These are phyloP conservation scores for Pseudomyrmex pallidus DNA, from an alignment of 1,140 invertebrate genomes.

Conservation along the genomic window DNA sequence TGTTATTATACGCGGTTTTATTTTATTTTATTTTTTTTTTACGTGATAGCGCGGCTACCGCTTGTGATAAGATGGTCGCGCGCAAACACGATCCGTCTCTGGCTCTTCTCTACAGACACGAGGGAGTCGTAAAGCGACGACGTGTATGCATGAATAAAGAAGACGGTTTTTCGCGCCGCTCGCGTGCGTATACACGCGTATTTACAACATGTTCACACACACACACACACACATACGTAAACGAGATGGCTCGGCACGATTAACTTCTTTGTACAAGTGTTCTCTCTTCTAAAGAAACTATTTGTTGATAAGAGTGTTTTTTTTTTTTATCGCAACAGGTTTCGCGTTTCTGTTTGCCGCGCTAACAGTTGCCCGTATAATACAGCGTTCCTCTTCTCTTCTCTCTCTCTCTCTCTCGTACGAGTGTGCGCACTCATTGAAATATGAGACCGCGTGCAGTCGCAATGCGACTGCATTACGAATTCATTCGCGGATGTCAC, in stretches of 20 bases:
- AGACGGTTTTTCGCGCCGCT: not conserved
- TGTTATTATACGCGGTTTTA: too few relatives aligned
- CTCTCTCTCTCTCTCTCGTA: too few relatives aligned
- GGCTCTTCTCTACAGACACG: not conserved
- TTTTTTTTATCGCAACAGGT: constrained; percentile 43
- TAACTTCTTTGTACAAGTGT: constrained; percentile 5
- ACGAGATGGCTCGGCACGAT: not conserved
- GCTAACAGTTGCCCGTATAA: constrained; percentile 15
- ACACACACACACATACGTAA: not conserved
- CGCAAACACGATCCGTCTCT: too few relatives aligned
- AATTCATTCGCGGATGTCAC: constrained; percentile 40
- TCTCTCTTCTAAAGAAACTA: not conserved
- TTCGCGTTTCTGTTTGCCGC: constrained; percentile 37
- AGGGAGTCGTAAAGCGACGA: not conserved
- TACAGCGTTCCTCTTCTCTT: not conserved
- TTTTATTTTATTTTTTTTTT: too few relatives aligned
- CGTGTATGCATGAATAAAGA: not conserved
- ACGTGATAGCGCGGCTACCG: too few relatives aligned
- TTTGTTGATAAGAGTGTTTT: constrained; percentile 29
- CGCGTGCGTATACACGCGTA: not conserved
- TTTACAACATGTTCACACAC: not conserved
- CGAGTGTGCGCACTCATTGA: constrained; percentile 35
- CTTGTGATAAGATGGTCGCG: too few relatives aligned
- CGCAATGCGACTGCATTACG: constrained; percentile 51
- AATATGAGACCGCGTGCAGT: constrained; percentile 52